Conservation (phyloP, 2,888 invertebrate species). For the Hypselothyrea guttata region DNA sequence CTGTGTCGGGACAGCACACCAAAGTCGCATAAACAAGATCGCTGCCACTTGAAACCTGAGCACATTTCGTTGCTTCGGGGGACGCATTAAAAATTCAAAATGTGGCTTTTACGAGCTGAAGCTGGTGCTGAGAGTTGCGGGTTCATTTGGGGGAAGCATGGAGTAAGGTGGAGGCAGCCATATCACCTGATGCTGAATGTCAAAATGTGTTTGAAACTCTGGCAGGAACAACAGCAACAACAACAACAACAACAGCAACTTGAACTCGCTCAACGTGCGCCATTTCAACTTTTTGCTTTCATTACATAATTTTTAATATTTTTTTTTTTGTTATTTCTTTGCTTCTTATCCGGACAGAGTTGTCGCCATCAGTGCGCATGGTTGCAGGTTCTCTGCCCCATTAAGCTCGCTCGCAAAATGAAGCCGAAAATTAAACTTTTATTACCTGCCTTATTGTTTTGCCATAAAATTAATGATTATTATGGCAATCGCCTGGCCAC, state of each 20-base stretch:
- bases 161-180: not conserved
- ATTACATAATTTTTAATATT: constrained; percentile 65
- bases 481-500: constrained; percentile 67
- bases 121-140: constrained; percentile 15
- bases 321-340: constrained; percentile 4
- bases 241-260: constrained; percentile 17
- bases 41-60: constrained; percentile 64
- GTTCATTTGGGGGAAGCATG: not conserved
- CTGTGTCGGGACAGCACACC: constrained; percentile 30
- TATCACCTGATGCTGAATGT: constrained; percentile 39
- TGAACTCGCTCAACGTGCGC: constrained; percentile 19
- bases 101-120: constrained; percentile 63
- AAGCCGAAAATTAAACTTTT: constrained; percentile 70
- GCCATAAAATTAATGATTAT: constrained; percentile 77
- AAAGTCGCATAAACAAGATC: constrained; percentile 72
- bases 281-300: constrained; percentile 71
- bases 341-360: constrained; percentile 13
- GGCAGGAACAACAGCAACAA: constrained; percentile 18
- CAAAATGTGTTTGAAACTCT: constrained; percentile 15
- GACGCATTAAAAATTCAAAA: constrained; percentile 67
- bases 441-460: constrained; percentile 78
- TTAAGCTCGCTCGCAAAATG: constrained; percentile 43
- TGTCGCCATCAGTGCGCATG: constrained; percentile 12
- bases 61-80: constrained; percentile 45
- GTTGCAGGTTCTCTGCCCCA: constrained; percentile 36